These are phyloP conservation scores for human (Homo sapiens) DNA, from an alignment of 2,113 vertebrate genomes.

Conservation along the genomic window GRCh38 chr15:84136501-84137000, in stretches of 20 bases:
- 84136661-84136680: neutral
- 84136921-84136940: neutral
- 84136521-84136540: neutral
- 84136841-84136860: neutral
- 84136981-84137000: neutral
- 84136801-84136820: neutral
- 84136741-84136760: neutral
- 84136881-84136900: neutral
- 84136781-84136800: neutral
- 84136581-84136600: slow-evolving; percentile 16
- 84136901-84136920: neutral
- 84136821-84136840: neutral
- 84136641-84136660: neutral
- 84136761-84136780: neutral
- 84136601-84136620: neutral
- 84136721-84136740: neutral
- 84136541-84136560: neutral
- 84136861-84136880: neutral
- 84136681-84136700: neutral
- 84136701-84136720: neutral
- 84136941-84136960: too few species aligned
- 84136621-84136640: neutral
- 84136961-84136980: neutral
- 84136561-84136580: neutral
- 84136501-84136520: neutral